Percentiles rank a stretch among this genome's conserved stretches.
These are phyloP conservation scores for Athetis lepigone DNA, from an alignment of 2,888 invertebrate species.

Conservation along the genomic window DNA sequence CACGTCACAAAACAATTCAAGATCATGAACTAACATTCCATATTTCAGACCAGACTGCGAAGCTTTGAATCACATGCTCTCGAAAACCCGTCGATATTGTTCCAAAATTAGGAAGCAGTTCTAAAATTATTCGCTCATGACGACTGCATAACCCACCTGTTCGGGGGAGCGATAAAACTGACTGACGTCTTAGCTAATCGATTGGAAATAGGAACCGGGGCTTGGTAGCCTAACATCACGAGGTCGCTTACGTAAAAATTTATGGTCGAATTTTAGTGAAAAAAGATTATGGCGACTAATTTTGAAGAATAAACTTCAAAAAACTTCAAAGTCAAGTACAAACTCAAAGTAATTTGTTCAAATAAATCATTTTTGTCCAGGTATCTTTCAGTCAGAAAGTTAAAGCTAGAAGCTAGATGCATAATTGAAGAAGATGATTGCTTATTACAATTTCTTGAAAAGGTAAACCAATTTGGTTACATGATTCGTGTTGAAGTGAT, in stretches of 20 bases:
- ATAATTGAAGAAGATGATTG: too few species aligned
- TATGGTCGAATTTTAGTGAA: not conserved
- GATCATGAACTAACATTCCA: conserved; percentile 40
- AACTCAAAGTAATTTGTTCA: too few species aligned
- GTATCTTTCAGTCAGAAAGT: too few species aligned
- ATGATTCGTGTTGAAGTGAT: too few species aligned
- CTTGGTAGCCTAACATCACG: not conserved
- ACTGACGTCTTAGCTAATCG: conserved; percentile 42
- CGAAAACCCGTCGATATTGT: conserved; percentile 49
- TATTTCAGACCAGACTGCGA: conserved; percentile 43
- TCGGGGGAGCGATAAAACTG: conserved; percentile 47
- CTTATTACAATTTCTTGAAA: too few species aligned
- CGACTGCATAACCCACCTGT: conserved; percentile 51
- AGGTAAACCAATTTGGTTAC: too few species aligned
- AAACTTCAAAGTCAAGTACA: too few species aligned
- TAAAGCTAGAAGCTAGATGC: too few species aligned
- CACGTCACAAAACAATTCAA: conserved; percentile 33
- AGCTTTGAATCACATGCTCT: conserved; percentile 57
- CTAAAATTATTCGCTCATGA: conserved; percentile 52
- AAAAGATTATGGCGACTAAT: too few species aligned
- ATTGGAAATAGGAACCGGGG: conserved; percentile 30
- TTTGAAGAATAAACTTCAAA: too few species aligned
- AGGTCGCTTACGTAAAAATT: not conserved
- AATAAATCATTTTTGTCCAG: too few species aligned
- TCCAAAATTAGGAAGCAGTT: conserved; percentile 57